These are phyloP conservation scores for Hemistola chrysoprasaria DNA, from an alignment of 2,888 invertebrate species.

Conservation along the genomic window DNA sequence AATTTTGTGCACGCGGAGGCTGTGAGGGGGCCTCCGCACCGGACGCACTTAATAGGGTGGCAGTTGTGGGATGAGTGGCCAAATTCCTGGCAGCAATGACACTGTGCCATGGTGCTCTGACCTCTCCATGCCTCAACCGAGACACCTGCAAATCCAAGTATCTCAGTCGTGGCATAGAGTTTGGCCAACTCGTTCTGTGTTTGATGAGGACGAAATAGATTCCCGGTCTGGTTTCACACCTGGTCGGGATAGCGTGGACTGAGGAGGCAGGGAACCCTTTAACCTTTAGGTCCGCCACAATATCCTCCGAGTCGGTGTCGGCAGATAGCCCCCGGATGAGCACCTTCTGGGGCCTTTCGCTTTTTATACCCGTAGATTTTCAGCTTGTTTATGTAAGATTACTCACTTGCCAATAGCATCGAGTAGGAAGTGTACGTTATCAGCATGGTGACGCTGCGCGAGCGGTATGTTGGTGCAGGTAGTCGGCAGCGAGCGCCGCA, in stretches of 20 bases:
- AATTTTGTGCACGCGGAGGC: background rate
- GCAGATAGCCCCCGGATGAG: background rate
- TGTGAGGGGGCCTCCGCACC: too few relatives aligned
- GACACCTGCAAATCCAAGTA: too few relatives aligned
- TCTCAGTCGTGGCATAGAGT: too few relatives aligned
- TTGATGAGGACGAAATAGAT: background rate
- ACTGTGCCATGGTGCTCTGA: too few relatives aligned
- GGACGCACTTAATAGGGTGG: too few relatives aligned
- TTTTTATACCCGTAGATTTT: too few relatives aligned
- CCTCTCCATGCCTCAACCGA: too few relatives aligned
- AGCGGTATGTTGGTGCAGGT: constrained; percentile 85
- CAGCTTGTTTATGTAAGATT: too few relatives aligned
- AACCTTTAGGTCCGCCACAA: background rate
- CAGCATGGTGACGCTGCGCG: constrained; percentile 85
- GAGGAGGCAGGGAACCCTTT: background rate
- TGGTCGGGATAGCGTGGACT: background rate
- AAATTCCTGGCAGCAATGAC: too few relatives aligned
- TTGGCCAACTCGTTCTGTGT: too few relatives aligned
- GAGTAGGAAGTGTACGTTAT: constrained; percentile 78
- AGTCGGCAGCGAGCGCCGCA: constrained; percentile 85
- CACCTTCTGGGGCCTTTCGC: too few relatives aligned
- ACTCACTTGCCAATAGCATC: constrained; percentile 71
- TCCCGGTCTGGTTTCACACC: background rate
- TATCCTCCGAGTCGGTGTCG: background rate
- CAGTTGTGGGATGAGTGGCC: too few relatives aligned